phyloP scores from a whole-genome alignment of 1,140 invertebrate species.

The Fopius arisanus region DNA sequence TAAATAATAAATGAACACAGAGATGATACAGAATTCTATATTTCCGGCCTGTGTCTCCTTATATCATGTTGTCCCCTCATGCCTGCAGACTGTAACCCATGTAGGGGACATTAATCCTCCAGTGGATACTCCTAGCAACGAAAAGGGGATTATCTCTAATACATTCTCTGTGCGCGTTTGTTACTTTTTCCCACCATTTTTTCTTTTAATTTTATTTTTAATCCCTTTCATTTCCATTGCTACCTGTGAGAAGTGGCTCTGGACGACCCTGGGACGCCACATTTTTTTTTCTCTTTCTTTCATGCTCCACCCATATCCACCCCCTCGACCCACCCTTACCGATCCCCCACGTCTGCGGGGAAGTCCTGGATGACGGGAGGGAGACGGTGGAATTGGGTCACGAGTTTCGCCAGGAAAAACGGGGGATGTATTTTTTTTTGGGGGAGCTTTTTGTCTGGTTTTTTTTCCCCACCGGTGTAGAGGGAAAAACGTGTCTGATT shows the following conservation, averaged over 20 bases:
- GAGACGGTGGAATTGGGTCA: conserved; percentile 1
- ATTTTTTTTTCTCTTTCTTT: background rate
- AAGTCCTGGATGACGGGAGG: background rate
- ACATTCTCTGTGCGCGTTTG: conserved; percentile 8
- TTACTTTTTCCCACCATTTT: background rate
- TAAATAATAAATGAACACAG: background rate
- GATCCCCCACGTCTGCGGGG: background rate
- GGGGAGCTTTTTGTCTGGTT: no score
- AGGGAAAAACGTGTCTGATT: no score
- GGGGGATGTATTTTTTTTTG: background rate
- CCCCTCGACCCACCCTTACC: background rate
- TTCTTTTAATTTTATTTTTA: background rate
- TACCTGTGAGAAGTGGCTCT: background rate
- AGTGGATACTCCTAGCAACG: background rate
- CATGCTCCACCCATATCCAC: background rate
- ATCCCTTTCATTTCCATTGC: conserved; percentile 6
- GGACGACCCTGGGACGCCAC: background rate
- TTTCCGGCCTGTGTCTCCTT: background rate
- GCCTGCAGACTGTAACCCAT: background rate
- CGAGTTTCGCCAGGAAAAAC: background rate
- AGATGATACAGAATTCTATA: background rate
- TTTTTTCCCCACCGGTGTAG: background rate
- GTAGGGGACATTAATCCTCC: conserved; percentile 1
- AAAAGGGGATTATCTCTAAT: conserved; percentile 11
- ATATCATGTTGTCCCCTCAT: background rate